Evolutionary conservation across 2,888 invertebrate species (phyloP).

Genomic region (Netelia fuscicornis): DNA sequence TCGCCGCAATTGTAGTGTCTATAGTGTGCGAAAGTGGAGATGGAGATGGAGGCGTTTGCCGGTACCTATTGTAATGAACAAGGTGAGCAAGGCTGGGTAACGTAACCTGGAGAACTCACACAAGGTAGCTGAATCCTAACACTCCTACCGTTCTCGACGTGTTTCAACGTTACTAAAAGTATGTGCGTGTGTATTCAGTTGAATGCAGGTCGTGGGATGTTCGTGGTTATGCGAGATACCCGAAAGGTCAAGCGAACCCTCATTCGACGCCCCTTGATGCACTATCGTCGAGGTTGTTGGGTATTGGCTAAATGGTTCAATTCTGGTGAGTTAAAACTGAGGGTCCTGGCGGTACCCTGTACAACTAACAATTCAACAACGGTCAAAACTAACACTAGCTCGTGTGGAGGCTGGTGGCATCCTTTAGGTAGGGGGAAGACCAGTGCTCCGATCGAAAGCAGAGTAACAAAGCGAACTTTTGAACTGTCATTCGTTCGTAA

Average conservation of each 20-base stretch:
- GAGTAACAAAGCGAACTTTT: too few relatives aligned
- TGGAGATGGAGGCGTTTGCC: slow-evolving; percentile 40
- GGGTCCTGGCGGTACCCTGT: background rate
- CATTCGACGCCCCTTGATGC: slow-evolving; percentile 4
- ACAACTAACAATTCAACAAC: background rate
- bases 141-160: background rate
- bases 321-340: slow-evolving; percentile 40
- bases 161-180: background rate
- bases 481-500: too few relatives aligned
- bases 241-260: slow-evolving; percentile 14
- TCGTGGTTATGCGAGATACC: background rate
- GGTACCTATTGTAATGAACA: slow-evolving; percentile 56
- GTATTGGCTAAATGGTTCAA: slow-evolving; percentile 29
- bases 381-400: slow-evolving; percentile 20
- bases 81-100: slow-evolving; percentile 38
- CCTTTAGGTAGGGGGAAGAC: too few relatives aligned
- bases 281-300: slow-evolving; percentile 1
- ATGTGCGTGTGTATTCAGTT: background rate
- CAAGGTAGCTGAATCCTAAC: slow-evolving; percentile 18
- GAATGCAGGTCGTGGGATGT: background rate
- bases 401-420: too few relatives aligned
- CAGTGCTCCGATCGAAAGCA: too few relatives aligned
- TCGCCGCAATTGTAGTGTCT: slow-evolving; percentile 83
- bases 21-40: slow-evolving; percentile 73
- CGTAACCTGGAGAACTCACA: slow-evolving; percentile 31